A percentile compares a stretch with the other conserved stretches of the same genome.
These are phyloP conservation scores for Tenualosa ilisha DNA, from an alignment of 2,797 vertebrate species.

Conservation along the genomic window DNA sequence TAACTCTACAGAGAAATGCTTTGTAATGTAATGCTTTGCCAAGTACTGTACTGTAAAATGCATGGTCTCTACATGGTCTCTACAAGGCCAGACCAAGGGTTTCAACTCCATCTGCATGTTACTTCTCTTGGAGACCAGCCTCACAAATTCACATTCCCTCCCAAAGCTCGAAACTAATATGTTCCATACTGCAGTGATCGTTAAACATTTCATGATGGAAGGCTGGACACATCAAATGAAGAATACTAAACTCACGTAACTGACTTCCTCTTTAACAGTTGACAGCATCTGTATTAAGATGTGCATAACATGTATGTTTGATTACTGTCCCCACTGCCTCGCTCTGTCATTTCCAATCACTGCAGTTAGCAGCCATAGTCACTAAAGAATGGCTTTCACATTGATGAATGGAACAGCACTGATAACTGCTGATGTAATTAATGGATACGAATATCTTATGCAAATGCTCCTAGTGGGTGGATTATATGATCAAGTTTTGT, in stretches of 20 bases:
- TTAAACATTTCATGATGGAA: neutral
- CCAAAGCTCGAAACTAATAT: neutral
- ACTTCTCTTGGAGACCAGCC: neutral
- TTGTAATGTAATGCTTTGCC: neutral
- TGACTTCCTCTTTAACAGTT: neutral
- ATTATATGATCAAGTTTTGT: slow-evolving; percentile 18
- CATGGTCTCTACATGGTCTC: neutral
- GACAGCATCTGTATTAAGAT: neutral
- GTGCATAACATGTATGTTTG: neutral
- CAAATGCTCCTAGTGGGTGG: slow-evolving; percentile 10
- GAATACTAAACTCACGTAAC: neutral
- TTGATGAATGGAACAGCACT: neutral
- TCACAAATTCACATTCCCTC: neutral
- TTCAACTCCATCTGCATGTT: neutral
- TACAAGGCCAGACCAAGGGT: neutral
- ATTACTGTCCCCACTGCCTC: neutral
- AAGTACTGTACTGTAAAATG: neutral
- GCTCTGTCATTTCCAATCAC: neutral
- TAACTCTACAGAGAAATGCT: neutral
- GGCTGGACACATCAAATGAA: neutral
- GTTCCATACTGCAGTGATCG: too few species aligned
- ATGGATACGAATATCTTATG: slow-evolving; percentile 5
- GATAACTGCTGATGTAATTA: slow-evolving; percentile 18
- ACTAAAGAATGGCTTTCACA: slow-evolving; percentile 2
- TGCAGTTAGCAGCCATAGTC: neutral